Conservation (phyloP, 2,888 invertebrate species). For the Lysandra coridon region DNA sequence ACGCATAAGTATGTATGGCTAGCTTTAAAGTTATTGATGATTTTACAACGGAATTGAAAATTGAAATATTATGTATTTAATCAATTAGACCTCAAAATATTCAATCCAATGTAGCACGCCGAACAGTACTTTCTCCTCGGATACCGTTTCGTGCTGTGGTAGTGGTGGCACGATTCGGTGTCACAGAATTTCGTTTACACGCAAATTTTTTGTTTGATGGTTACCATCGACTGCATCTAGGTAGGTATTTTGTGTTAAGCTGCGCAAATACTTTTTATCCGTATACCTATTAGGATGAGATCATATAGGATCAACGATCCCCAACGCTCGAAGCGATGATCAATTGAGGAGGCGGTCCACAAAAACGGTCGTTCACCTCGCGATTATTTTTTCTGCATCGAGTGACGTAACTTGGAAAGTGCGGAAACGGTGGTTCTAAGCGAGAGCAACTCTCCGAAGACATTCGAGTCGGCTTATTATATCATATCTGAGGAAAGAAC, state of each 20-base stretch:
- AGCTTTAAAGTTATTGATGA: background rate
- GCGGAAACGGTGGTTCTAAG: constrained; percentile 73
- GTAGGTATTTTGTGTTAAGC: constrained; percentile 24
- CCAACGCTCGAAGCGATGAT: constrained; percentile 65
- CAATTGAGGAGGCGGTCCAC: constrained; percentile 55
- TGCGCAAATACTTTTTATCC: constrained; percentile 43
- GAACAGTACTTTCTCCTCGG: constrained; percentile 69
- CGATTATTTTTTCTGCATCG: constrained; percentile 58
- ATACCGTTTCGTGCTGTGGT: constrained; percentile 64
- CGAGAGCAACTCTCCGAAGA: constrained; percentile 53
- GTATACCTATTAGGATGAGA: constrained; percentile 60
- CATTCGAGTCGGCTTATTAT: constrained; percentile 59
- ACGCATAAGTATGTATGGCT: background rate
- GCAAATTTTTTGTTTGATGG: constrained; percentile 43
- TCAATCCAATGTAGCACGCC: constrained; percentile 40
- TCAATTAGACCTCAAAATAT: constrained; percentile 34
- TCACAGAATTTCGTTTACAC: constrained; percentile 6
- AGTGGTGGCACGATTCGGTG: constrained; percentile 51
- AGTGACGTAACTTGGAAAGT: constrained; percentile 77
- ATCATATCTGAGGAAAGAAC: constrained; percentile 65
- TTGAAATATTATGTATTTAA: constrained; percentile 26
- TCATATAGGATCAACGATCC: constrained; percentile 77
- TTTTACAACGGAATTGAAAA: constrained; percentile 14
- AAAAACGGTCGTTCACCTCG: constrained; percentile 67
- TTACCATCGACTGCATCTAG: background rate